These are phyloP conservation scores for Agapornis canus DNA, from an alignment of 2,797 vertebrate species.

Conservation along the genomic window DNA sequence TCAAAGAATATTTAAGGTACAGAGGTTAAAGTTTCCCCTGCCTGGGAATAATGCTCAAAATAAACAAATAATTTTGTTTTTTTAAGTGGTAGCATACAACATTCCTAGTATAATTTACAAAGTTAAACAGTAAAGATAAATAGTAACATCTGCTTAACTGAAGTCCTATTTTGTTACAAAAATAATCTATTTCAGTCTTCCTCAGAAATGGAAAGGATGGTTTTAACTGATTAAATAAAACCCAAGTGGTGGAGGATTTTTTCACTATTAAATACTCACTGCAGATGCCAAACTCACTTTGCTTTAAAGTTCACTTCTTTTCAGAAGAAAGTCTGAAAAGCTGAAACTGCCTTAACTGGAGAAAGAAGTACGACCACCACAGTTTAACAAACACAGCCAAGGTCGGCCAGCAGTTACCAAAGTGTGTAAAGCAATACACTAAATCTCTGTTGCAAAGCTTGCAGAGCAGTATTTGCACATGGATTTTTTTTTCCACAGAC, in stretches of 20 bases:
- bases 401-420: neutral
- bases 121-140: constrained; percentile 2
- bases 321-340: too few relatives aligned
- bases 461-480: accelerated
- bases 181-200: neutral
- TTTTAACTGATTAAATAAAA: neutral
- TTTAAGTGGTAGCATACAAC: constrained; percentile 10
- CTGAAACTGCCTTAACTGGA: neutral
- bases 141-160: constrained; percentile 31
- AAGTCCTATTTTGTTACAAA: neutral
- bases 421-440: neutral
- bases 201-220: neutral
- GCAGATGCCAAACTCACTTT: neutral
- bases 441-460: neutral
- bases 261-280: neutral
- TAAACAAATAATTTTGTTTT: constrained; percentile 32
- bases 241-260: neutral
- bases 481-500: accelerated
- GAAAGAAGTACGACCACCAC: accelerated
- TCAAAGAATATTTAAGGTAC: constrained; percentile 45
- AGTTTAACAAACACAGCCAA: neutral
- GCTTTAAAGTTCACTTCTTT: neutral
- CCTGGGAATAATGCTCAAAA: constrained; percentile 23
- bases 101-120: neutral
- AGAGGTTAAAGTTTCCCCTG: constrained; percentile 34